These are phyloP conservation scores for Vicugna pacos DNA, from an alignment of 2,113 vertebrate genomes.

Conservation along the genomic window DNA sequence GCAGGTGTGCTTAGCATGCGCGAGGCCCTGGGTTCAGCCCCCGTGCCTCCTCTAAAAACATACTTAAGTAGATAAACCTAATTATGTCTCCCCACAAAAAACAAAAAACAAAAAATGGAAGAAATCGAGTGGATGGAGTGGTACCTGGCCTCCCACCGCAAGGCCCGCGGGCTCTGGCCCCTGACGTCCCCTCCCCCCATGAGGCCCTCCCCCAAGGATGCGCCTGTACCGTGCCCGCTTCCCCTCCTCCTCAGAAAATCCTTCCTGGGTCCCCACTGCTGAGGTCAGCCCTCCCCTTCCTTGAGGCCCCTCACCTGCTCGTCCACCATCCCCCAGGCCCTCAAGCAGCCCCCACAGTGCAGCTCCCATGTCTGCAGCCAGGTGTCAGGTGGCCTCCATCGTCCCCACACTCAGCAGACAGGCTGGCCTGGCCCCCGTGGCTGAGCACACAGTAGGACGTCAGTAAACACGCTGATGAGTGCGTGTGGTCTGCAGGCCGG, in stretches of 20 bases:
- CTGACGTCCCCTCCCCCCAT: rapidly evolving
- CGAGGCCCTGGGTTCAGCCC: too few species aligned
- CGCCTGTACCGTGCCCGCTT: too few species aligned
- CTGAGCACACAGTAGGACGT: not conserved
- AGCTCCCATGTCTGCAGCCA: not conserved
- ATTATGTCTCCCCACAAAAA: too few species aligned
- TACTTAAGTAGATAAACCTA: too few species aligned
- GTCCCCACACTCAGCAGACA: too few species aligned
- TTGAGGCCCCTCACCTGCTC: not conserved
- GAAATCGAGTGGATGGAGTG: too few species aligned
- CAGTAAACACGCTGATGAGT: rapidly evolving
- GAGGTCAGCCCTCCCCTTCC: not conserved
- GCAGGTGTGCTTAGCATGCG: too few species aligned
- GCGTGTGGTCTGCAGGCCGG: rapidly evolving
- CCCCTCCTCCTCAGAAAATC: not conserved
- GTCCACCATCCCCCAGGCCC: rapidly evolving
- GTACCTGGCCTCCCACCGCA: too few species aligned
- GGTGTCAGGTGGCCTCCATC: not conserved
- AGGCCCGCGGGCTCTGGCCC: not conserved
- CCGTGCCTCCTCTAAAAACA: too few species aligned
- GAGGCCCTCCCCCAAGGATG: too few species aligned
- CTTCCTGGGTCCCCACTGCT: not conserved
- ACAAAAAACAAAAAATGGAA: too few species aligned
- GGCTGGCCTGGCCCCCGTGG: not conserved
- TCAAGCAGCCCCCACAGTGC: not conserved